Conservation (phyloP, 2,113 vertebrate genomes). For the Perccottus glenii region DNA sequence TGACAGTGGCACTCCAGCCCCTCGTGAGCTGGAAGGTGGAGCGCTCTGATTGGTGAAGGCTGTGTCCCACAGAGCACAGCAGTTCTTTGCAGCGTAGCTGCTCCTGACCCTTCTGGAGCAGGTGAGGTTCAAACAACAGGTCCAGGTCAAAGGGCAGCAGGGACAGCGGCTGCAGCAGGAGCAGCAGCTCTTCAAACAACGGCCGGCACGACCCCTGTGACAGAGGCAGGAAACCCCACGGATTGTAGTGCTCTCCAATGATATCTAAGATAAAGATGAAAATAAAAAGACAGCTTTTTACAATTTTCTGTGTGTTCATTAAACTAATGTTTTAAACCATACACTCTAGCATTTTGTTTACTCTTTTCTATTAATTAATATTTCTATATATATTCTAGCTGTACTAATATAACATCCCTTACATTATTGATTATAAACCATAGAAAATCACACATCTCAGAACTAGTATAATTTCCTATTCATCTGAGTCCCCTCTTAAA, state of each 20-base stretch:
- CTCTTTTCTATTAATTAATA: no score
- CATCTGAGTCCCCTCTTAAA: no score
- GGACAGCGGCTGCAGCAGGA: slow-evolving; percentile 93
- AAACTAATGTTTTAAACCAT: no score
- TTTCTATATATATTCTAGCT: no score
- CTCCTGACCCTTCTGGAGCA: slow-evolving; percentile 88
- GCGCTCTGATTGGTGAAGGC: slow-evolving; percentile 83
- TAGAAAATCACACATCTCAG: no score
- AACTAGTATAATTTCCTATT: no score
- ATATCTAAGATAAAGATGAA: slow-evolving; percentile 87
- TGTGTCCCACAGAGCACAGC: slow-evolving; percentile 86
- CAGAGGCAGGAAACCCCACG: slow-evolving; percentile 89
- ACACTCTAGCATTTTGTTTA: no score
- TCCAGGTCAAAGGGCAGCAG: slow-evolving; percentile 95
- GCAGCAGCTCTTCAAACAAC: slow-evolving; percentile 91
- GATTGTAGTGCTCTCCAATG: slow-evolving; percentile 88
- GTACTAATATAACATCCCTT: no score
- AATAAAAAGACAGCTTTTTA: no score
- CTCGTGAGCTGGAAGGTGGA: slow-evolving; percentile 95
- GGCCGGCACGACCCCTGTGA: slow-evolving; percentile 86
- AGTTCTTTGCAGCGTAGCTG: slow-evolving; percentile 91
- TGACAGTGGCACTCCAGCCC: slow-evolving; percentile 69
- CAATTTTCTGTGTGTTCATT: no score
- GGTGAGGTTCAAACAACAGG: slow-evolving; percentile 89
- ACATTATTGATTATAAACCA: no score